Evolutionary conservation across 2,888 invertebrate species (phyloP).

Genomic region (Suillia variegata): DNA sequence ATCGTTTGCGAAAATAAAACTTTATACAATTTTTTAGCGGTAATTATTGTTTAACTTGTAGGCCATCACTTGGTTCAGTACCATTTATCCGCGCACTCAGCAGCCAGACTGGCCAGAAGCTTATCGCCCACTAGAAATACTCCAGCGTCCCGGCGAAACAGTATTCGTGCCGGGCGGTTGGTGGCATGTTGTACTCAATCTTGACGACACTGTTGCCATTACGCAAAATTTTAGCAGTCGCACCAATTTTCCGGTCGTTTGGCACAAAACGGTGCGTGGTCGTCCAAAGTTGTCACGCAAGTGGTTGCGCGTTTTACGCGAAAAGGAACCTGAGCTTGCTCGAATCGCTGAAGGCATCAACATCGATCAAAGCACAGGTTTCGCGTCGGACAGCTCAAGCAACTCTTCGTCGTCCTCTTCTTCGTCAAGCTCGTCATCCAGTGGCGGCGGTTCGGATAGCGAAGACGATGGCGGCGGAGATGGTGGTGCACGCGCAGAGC

Average conservation of each 20-base stretch:
- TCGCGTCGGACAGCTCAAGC: slow-evolving; percentile 93
- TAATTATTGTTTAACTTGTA: too few species aligned
- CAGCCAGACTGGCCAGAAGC: slow-evolving; percentile 87
- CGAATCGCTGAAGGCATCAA: slow-evolving; percentile 83
- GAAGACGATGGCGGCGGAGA: slow-evolving; percentile 64
- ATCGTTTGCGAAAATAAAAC: too few species aligned
- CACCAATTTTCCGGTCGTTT: slow-evolving; percentile 96
- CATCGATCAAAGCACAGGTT: slow-evolving; percentile 82
- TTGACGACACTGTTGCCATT: slow-evolving; percentile 95
- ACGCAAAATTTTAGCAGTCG: slow-evolving; percentile 97
- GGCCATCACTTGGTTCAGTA: slow-evolving; percentile 97
- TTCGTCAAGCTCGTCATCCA: slow-evolving; percentile 65
- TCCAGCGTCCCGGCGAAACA: slow-evolving; percentile 95
- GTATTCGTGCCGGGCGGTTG: slow-evolving; percentile 99
- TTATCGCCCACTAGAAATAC: slow-evolving; percentile 89
- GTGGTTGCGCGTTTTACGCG: slow-evolving; percentile 77
- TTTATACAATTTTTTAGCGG: too few species aligned
- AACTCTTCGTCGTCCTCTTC: slow-evolving; percentile 77
- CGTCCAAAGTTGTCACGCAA: slow-evolving; percentile 94
- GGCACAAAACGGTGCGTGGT: slow-evolving; percentile 97
- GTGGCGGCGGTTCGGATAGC: slow-evolving; percentile 38
- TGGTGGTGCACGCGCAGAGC: slow-evolving; percentile 63
- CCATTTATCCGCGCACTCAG: slow-evolving; percentile 93
- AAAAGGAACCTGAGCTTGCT: slow-evolving; percentile 79
- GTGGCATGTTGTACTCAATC: slow-evolving; percentile 99